phyloP scores from a whole-genome alignment of 2,113 vertebrate species.

The Coreoperca whiteheadi region DNA sequence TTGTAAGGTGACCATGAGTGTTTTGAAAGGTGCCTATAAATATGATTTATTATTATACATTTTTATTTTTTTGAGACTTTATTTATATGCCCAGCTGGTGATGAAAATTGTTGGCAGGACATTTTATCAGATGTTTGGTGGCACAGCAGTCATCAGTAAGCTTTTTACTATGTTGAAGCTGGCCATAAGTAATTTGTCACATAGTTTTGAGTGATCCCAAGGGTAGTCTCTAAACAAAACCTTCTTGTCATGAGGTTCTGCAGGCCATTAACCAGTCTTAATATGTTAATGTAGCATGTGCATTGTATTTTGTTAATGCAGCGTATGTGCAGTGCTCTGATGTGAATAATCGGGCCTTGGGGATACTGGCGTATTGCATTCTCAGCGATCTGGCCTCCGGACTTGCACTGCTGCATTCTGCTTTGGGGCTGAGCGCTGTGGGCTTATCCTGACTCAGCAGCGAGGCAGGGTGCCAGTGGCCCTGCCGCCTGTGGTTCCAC shows the following conservation, averaged over 20 bases:
- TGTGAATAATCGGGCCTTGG: conserved; percentile 65
- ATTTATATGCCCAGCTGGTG: conserved; percentile 53
- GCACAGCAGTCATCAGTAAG: conserved; percentile 32
- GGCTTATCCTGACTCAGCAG: conserved; percentile 75
- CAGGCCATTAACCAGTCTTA: conserved; percentile 4
- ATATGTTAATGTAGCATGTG: conserved; percentile 37
- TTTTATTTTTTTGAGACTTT: conserved; percentile 8
- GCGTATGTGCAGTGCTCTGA: conserved; percentile 51
- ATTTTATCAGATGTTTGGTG: conserved; percentile 50
- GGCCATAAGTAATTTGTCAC: conserved; percentile 18
- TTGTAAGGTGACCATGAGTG: no score
- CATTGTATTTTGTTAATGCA: conserved; percentile 58
- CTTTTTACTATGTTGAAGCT: conserved; percentile 35
- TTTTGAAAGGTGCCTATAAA: no score
- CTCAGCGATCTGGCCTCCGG: conserved; percentile 63
- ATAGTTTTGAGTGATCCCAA: conserved; percentile 20
- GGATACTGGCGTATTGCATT: conserved; percentile 61
- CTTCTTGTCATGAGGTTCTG: conserved; percentile 2
- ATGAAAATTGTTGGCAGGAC: conserved; percentile 48
- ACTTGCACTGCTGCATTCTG: conserved; percentile 66
- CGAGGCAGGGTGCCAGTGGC: conserved; percentile 65
- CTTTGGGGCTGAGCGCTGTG: conserved; percentile 50
- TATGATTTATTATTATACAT: no score
- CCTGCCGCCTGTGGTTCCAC: conserved; percentile 64
- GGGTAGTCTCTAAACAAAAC: neutral